phyloP scores from a whole-genome alignment of 2,888 invertebrate species.

The Orthosia gothica region DNA sequence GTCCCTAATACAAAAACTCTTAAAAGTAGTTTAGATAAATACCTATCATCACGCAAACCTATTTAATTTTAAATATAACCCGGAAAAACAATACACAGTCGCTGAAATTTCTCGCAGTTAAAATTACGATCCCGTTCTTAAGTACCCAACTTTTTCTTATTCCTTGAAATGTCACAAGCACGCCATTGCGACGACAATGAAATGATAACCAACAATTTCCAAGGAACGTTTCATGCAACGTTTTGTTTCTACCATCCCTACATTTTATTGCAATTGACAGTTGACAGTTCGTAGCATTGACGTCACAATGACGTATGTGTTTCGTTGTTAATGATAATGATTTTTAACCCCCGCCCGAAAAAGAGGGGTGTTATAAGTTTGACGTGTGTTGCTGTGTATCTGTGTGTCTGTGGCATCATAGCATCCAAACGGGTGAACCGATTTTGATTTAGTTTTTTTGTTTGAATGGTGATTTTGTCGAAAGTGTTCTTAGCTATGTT shows the following conservation, averaged over 20 bases:
- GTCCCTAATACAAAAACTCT: too few relatives aligned
- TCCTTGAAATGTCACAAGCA: conserved; percentile 55
- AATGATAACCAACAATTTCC: conserved; percentile 35
- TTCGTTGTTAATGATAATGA: neutral
- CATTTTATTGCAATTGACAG: conserved; percentile 34
- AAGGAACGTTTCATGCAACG: conserved; percentile 1
- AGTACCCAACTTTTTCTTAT: conserved; percentile 44
- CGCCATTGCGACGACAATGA: conserved; percentile 34
- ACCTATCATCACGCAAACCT: neutral
- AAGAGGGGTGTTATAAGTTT: too few relatives aligned
- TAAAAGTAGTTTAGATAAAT: neutral
- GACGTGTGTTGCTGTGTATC: too few relatives aligned
- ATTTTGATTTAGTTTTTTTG: too few relatives aligned
- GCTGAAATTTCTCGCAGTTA: conserved; percentile 16
- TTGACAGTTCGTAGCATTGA: conserved; percentile 22
- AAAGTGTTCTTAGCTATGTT: too few relatives aligned
- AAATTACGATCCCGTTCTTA: conserved; percentile 35
- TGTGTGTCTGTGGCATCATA: too few relatives aligned
- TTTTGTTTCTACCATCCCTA: conserved; percentile 22
- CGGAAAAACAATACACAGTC: neutral
- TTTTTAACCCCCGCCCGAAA: too few relatives aligned
- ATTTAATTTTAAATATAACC: neutral
- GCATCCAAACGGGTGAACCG: too few relatives aligned
- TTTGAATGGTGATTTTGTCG: too few relatives aligned
- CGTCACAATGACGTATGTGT: conserved; percentile 6